Conservation (phyloP, 2,888 invertebrate species). For the Lepetodrilus schrolli region DNA sequence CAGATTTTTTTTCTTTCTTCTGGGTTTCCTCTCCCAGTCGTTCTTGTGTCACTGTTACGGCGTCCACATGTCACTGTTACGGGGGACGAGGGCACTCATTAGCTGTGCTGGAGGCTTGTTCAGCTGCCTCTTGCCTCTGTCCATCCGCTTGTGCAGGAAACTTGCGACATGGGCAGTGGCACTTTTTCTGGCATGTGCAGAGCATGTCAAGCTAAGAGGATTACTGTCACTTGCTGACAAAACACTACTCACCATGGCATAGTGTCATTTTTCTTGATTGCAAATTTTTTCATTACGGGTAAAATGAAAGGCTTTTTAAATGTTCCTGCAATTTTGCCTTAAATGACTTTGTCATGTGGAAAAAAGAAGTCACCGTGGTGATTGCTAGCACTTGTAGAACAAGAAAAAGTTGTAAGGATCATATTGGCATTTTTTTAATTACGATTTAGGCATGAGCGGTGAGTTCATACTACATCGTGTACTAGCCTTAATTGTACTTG, state of each 20-base stretch:
- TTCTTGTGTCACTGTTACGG: conserved; percentile 1
- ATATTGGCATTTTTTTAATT: no score
- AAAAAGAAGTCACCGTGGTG: no score
- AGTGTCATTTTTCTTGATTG: conserved; percentile 25
- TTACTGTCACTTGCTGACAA: conserved; percentile 18
- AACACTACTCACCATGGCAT: conserved; percentile 9
- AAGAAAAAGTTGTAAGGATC: no score
- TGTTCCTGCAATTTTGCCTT: not conserved
- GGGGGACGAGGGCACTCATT: conserved; percentile 18
- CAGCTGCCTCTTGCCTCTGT: not conserved
- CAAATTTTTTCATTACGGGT: conserved; percentile 1
- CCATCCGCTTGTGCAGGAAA: not conserved
- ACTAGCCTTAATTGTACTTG: no score
- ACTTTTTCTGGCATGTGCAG: not conserved
- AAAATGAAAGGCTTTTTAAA: conserved; percentile 1
- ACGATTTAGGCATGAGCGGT: no score
- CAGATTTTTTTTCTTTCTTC: conserved; percentile 17
- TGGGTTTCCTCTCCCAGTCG: conserved; percentile 19
- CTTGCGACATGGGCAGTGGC: not conserved
- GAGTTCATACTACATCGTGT: no score
- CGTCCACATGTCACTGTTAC: not conserved
- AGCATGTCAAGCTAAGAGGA: not conserved
- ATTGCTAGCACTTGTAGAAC: no score
- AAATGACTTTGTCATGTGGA: no score
- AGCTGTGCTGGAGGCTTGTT: not conserved